Conservation (phyloP, 2,888 invertebrate genomes). For the Dicyrtoma fusca region DNA sequence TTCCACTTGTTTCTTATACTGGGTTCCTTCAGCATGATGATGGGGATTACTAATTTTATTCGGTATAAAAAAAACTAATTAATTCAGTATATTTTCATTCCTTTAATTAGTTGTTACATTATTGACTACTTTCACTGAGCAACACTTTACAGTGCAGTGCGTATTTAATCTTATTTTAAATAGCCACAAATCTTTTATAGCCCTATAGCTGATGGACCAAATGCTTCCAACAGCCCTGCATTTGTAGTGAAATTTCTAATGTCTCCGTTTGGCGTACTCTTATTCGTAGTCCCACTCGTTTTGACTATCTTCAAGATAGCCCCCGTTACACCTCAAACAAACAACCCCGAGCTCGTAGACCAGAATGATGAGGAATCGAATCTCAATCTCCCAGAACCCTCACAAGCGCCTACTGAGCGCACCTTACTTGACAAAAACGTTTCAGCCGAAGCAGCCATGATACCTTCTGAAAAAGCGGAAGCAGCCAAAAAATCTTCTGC, state of each 20-base stretch:
- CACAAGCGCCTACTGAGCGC: not conserved
- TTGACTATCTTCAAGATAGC: too few relatives aligned
- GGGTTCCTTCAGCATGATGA: slow-evolving; percentile 6
- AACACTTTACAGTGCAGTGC: too few relatives aligned
- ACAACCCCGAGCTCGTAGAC: not conserved
- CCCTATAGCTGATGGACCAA: slow-evolving; percentile 10
- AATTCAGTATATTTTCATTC: too few relatives aligned
- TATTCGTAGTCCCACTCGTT: slow-evolving; percentile 2
- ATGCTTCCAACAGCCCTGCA: slow-evolving; percentile 1
- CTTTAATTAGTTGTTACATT: too few relatives aligned
- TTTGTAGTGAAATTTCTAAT: slow-evolving; percentile 19
- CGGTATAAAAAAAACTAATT: too few relatives aligned
- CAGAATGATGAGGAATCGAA: not conserved
- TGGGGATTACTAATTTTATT: slow-evolving; percentile 24
- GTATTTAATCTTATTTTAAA: too few relatives aligned
- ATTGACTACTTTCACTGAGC: too few relatives aligned
- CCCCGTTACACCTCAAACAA: not conserved
- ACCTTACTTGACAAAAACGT: too few relatives aligned
- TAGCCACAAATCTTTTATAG: too few relatives aligned
- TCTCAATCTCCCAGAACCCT: not conserved
- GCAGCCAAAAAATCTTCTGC: too few relatives aligned
- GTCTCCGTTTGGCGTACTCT: slow-evolving; percentile 2
- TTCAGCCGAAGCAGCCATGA: too few relatives aligned
- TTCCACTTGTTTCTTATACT: slow-evolving; percentile 10
- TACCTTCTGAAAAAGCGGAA: too few relatives aligned